These are phyloP conservation scores for Phyllotreta striolata DNA, from an alignment of 2,888 invertebrate genomes.

Conservation along the genomic window DNA sequence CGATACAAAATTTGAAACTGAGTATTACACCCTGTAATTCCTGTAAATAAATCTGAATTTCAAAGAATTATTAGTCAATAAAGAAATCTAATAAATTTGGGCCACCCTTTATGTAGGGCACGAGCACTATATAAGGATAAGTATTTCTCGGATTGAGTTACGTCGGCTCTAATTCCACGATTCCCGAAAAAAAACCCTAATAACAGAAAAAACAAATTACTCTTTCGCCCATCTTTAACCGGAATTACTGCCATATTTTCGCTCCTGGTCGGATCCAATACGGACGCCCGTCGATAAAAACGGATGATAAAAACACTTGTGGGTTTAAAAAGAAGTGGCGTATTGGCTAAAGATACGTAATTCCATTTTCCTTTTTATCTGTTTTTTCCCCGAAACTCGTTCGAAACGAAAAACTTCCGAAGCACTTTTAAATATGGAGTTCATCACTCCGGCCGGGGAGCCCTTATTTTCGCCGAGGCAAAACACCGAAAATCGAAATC, in stretches of 20 bases:
- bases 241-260: slow-evolving; percentile 32
- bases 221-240: slow-evolving; percentile 29
- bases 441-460: slow-evolving; percentile 4
- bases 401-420: slow-evolving; percentile 26
- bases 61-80: too few relatives aligned
- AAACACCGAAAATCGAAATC: too few relatives aligned
- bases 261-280: slow-evolving; percentile 28
- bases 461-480: too few relatives aligned
- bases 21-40: too few relatives aligned
- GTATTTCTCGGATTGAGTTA: too few relatives aligned
- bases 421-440: slow-evolving; percentile 31
- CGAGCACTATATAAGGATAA: too few relatives aligned
- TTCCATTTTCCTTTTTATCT: slow-evolving; percentile 32
- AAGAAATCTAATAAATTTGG: too few relatives aligned
- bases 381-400: slow-evolving; percentile 29
- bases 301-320: slow-evolving; percentile 35
- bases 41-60: too few relatives aligned
- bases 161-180: too few relatives aligned
- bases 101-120: too few relatives aligned
- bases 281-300: slow-evolving; percentile 28
- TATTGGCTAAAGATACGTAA: slow-evolving; percentile 30
- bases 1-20: too few relatives aligned
- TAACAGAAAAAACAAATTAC: slow-evolving; percentile 32
- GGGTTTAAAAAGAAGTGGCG: slow-evolving; percentile 33
- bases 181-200: slow-evolving; percentile 17